Percentiles rank a stretch among this genome's conserved stretches.
phyloP scores from a whole-genome alignment of 2,113 vertebrate species.

The Neodon shergylaensis region DNA sequence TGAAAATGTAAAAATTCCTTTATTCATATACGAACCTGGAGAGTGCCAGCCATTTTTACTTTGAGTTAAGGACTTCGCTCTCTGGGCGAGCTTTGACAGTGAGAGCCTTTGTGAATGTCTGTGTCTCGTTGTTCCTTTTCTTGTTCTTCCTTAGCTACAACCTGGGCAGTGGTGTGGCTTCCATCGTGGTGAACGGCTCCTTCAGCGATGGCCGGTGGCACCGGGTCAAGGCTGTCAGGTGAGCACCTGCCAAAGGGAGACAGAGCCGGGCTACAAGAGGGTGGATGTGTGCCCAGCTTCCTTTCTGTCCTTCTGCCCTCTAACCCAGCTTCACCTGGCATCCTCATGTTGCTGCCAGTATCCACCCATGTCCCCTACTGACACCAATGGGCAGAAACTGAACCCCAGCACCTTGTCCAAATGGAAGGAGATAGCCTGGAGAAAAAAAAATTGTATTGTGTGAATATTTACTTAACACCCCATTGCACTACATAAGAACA shows the following conservation, averaged over 20 bases:
- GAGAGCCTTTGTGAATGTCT: neutral
- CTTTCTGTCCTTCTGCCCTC: neutral
- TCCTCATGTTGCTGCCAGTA: neutral
- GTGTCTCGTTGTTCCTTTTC: neutral
- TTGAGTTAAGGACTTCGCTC: neutral
- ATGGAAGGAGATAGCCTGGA: neutral
- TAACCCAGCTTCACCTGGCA: neutral
- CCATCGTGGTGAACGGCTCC: constrained; percentile 92
- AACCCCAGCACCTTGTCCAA: neutral
- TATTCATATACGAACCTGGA: neutral
- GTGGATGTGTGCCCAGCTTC: rapidly evolving
- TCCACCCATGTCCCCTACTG: neutral
- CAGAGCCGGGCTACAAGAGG: neutral
- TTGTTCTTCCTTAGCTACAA: constrained; percentile 89
- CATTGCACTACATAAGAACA: neutral
- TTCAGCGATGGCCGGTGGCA: constrained; percentile 96
- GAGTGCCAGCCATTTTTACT: neutral
- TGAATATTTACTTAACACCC: neutral
- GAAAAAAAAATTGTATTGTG: neutral
- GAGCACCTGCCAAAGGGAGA: constrained; percentile 48
- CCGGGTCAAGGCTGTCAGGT: constrained; percentile 95
- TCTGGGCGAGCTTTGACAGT: neutral
- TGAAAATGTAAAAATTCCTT: neutral
- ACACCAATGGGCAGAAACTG: neutral
- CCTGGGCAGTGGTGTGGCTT: constrained; percentile 92